Conservation (phyloP, 2,888 invertebrate species). For the Pammene aurita region DNA sequence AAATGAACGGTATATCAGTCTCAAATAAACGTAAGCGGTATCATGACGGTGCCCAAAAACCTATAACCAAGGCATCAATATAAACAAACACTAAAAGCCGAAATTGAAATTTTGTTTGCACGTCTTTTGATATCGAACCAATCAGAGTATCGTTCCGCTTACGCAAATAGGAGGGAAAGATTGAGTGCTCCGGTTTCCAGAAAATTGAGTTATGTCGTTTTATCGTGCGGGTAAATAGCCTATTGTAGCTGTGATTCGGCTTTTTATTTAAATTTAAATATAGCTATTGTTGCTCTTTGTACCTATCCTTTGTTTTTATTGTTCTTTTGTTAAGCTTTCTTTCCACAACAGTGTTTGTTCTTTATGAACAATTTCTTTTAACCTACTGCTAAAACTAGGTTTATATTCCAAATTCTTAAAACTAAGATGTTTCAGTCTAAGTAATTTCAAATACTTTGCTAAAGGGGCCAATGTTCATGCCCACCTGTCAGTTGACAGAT, state of each 20-base stretch:
- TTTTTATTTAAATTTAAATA: conserved; percentile 27
- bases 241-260: conserved; percentile 22
- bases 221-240: conserved; percentile 27
- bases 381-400: not conserved
- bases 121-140: conserved; percentile 37
- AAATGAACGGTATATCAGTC: not conserved
- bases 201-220: conserved; percentile 37
- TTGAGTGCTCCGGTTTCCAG: conserved; percentile 25
- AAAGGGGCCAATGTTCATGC: no score
- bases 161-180: conserved; percentile 35
- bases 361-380: not conserved
- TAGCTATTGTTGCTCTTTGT: not conserved
- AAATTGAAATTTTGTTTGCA: conserved; percentile 40
- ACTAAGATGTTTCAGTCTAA: no score
- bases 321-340: not conserved
- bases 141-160: conserved; percentile 31
- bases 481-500: no score
- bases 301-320: conserved; percentile 1
- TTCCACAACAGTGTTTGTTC: not conserved
- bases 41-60: no score
- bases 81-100: conserved; percentile 34
- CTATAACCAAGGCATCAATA: not conserved
- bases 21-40: no score
- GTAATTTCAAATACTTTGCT: no score
- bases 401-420: no score